Evolutionary conservation across 2,888 invertebrate species (phyloP), one percentile per base, ranked within the genome.

Genomic region (Brachypalpus laphriformis): DNA sequence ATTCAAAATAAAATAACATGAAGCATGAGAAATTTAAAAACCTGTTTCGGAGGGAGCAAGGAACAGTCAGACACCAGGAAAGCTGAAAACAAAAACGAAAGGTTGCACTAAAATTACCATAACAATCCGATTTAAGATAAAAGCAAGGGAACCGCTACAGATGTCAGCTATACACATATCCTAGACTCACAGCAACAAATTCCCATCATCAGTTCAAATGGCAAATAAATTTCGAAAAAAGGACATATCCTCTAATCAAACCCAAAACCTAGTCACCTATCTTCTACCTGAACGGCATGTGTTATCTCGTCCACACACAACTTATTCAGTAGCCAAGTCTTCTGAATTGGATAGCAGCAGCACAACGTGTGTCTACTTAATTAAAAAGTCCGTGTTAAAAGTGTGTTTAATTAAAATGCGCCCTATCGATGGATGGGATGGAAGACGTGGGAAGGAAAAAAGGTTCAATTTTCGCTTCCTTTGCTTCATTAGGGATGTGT

Each of bases 381-480:
- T 85, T 85, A 85, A 76, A 51, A 76, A 59, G 9, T 70, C 18
- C 71, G 85, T 81, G 85, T 85, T 76, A 71, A 75, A 78, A 83
- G 77, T 80, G 83, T 74, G 61, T 83, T 83, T 80, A 83, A 85
- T 85, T 81, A 85, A 85, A 85, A 70, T 81, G 80, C 83, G 40
- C 47, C 83, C 80, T 56, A 68, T 65, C 66, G 74, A 68, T 66
- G 42, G 28, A 22, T 42, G 28, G 25, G 1, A 34, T 20, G 20
- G 28, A 2, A 45, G 28, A 59, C 22, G n/a, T 31, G 31, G 61
- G 28, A 56, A 68, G 31, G 18, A 42, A 57, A 61, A 40, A 70
- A 74, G 68, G 51, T 56, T 56, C 11, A 25, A 42, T 40, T 28
- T 14, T 31, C 57, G 63, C 49, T 70, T 63, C 59, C 37, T 66